Base-by-base conservation (phyloP, 2,888 invertebrate genomes). In the Agrilus mali region DNA sequence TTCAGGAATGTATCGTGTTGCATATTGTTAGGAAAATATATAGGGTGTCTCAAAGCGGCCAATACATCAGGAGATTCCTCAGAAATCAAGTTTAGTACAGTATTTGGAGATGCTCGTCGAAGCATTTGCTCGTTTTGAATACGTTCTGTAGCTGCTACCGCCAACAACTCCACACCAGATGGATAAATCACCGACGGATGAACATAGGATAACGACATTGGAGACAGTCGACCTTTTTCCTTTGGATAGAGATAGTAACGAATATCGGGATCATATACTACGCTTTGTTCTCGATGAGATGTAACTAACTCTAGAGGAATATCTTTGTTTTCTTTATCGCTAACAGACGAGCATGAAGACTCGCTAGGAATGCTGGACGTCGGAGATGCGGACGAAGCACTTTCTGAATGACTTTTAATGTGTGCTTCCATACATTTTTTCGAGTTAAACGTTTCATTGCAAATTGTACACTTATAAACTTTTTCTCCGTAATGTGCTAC, bases 401-500 rank as follows among this genome's bases (percentile, higher is more conserved):
- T 70, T 46, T 81, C 80, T 33, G 82, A 78, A 59, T 85, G 85
- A 2, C 78, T 80, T 60, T 83, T 83, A 43, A 90, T 89, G 65
- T 92, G 90, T 13, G 84, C 77, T 62, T 90, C 90, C 85, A 92
- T 86, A 53, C 83, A 82, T 61, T 90, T 90, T 65, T 90, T 90
- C 20, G 86, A 89, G 56, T 82, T 87, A 60, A 92, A 92, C 0
- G 89, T 90, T 55, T 87, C 86, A 57, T 89, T 86, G 65, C 92
- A 92, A 17, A 90, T 82, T 3, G 89, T 90, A 65, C 92, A 92
- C 57, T 90, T 88, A 69, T 92, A 90, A 47, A 90, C 88, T 58
- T 90, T 88, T 61, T 90, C 86, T 0, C 90, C 90, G 56, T 86
- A 89, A 65, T 92, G 92, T 53, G 89, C 87, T 32, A 90, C 89